phyloP scores from a whole-genome alignment of 53 echinoderm and acorn worm genomes.

The Hippasteria phrygiana region DNA sequence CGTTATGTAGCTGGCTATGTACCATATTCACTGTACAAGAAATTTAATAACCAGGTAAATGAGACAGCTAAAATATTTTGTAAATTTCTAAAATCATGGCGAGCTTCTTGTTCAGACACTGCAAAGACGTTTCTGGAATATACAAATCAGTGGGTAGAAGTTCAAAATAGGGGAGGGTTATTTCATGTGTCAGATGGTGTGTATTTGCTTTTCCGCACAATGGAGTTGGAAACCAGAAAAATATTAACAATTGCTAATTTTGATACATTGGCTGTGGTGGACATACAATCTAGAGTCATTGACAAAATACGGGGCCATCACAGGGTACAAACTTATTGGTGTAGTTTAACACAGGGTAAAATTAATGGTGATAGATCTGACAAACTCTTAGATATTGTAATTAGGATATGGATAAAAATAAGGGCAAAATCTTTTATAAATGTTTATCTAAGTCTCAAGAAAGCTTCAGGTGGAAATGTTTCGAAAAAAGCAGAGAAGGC shows the following conservation, averaged over 20 bases:
- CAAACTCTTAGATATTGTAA: conserved; percentile 15
- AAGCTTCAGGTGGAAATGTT: background rate
- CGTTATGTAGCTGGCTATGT: conserved; percentile 19
- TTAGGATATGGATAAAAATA: conserved; percentile 8
- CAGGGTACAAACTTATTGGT: conserved; percentile 8
- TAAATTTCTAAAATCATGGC: conserved; percentile 27
- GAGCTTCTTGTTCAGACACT: background rate
- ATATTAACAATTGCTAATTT: background rate
- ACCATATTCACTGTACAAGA: background rate
- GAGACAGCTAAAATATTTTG: background rate
- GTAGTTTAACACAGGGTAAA: conserved; percentile 4
- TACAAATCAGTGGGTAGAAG: too few relatives aligned
- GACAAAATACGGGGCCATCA: background rate
- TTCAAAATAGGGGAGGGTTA: too few relatives aligned
- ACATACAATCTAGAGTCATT: background rate
- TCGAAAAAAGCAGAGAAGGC: conserved; percentile 12
- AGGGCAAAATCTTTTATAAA: conserved; percentile 1
- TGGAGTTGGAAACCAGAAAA: conserved; percentile 8
- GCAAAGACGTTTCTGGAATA: too few relatives aligned
- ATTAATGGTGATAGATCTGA: background rate
- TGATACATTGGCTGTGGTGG: background rate
- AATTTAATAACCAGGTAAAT: background rate
- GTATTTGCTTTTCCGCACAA: background rate
- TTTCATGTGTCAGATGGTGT: too few relatives aligned
- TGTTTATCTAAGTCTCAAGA: conserved; percentile 16